Evolutionary conservation across 2,888 invertebrate genomes (phyloP), one percentile per base, ranked within the genome.

Genomic region (Ophion ventricosus): DNA sequence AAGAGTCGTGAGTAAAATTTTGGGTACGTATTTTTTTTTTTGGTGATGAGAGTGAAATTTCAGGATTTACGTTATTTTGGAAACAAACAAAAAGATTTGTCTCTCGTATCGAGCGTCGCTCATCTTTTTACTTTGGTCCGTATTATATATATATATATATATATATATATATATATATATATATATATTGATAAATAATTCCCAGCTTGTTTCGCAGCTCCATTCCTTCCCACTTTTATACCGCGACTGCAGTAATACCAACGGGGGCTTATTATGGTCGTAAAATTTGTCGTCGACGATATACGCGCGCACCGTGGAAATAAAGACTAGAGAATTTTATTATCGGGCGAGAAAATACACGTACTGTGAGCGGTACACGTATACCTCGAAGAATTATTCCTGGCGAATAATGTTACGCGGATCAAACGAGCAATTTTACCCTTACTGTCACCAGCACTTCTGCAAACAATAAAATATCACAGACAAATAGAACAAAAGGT

Each of bases 251-350:
- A 83, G 85, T 87, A 87, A 88, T 88, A 88, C 87, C 86, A 83
- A 25, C 43, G 56, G 23, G 69, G 61, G 88, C 89, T 88, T 90
- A 89, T 90, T 89, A 88, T 89, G 87, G 86, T 89, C 88, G 89
- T 90, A 89, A 90, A 90, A 81, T 82, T 87, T 87, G 83, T 85
- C 82, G 85, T 80, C 81, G 74, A 74, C 56, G 67, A n/a, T 74
- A 63, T 43, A 56, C 56, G 43, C n/a, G 57, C 35, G 23, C 23
- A 25, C 40, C 17, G 59, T 49, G 25, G 10, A 29, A 67, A 17
- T 11, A 43, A 29, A 70, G 61, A 49, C 43, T 57, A 43, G 73
- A 57, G 77, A 80, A 84, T 81, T 78, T 78, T 84, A 81, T 84
- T 77, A 74, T 84, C 63, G 63, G 57, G 57, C 74, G 78, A 63